phyloP scores from a whole-genome alignment of 2,888 invertebrate species.

The Netelia fuscicornis region DNA sequence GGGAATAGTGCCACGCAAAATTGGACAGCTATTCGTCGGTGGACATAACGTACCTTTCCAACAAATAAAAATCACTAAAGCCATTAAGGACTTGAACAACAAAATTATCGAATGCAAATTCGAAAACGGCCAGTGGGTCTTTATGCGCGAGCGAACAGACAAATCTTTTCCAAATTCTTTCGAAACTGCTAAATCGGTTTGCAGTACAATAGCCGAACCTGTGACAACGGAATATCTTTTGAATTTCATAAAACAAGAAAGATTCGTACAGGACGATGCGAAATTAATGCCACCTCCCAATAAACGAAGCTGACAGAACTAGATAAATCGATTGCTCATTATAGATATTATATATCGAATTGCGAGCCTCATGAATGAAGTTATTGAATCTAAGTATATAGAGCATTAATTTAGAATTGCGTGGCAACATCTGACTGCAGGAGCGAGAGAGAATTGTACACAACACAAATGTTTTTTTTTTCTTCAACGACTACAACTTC shows the following conservation, averaged over 20 bases:
- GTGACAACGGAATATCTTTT: constrained; percentile 94
- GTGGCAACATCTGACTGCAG: constrained; percentile 22
- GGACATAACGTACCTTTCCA: constrained; percentile 89
- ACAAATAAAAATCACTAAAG: constrained; percentile 92
- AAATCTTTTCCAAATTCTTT: constrained; percentile 97
- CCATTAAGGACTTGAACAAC: constrained; percentile 92
- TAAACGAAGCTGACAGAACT: constrained; percentile 57
- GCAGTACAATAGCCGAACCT: constrained; percentile 92
- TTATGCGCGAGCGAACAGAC: constrained; percentile 98
- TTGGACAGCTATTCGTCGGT: constrained; percentile 93
- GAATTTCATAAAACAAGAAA: constrained; percentile 89
- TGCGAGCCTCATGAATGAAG: constrained; percentile 31
- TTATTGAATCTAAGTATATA: constrained; percentile 44
- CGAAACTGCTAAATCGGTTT: constrained; percentile 95
- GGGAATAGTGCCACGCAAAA: constrained; percentile 89
- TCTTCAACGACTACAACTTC: constrained; percentile 9
- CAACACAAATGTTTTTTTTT: constrained; percentile 11
- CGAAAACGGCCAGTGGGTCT: constrained; percentile 94
- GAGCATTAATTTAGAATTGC: constrained; percentile 42
- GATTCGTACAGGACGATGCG: constrained; percentile 88
- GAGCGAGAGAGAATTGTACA: constrained; percentile 18
- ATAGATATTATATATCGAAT: constrained; percentile 27
- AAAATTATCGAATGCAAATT: constrained; percentile 98
- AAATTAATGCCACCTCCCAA: constrained; percentile 90
- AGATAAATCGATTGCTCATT: constrained; percentile 40